A percentile compares a stretch with the other conserved stretches of the same genome.
Conservation (phyloP, 2,113 vertebrate genomes). For the Apodemus speciosus region DNA sequence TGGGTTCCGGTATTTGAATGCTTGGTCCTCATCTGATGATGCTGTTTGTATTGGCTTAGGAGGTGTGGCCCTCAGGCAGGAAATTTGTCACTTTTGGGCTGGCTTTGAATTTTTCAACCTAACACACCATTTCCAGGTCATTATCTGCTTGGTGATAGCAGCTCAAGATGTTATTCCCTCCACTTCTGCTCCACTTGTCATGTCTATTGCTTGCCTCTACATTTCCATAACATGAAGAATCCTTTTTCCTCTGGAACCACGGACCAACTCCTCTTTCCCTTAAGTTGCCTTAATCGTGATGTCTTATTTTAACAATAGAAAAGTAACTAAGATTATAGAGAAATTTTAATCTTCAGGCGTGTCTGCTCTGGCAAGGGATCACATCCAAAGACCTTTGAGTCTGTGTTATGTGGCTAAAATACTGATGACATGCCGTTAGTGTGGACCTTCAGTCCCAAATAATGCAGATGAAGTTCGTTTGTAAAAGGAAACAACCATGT, state of each 20-base stretch:
- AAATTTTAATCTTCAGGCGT: too few relatives aligned
- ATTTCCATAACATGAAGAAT: too few relatives aligned
- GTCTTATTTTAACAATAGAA: background rate
- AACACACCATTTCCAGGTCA: too few relatives aligned
- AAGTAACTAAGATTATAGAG: background rate
- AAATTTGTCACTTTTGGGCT: background rate
- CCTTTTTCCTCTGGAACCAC: background rate
- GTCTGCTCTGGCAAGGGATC: too few relatives aligned
- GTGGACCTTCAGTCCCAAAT: too few relatives aligned
- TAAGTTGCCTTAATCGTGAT: background rate
- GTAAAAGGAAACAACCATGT: too few relatives aligned
- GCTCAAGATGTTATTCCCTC: background rate
- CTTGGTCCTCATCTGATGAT: background rate
- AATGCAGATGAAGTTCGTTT: too few relatives aligned
- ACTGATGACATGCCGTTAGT: too few relatives aligned
- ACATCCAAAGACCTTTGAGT: too few relatives aligned
- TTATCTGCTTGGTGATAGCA: background rate
- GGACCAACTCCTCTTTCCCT: background rate
- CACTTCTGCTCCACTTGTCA: too few relatives aligned
- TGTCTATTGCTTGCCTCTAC: background rate
- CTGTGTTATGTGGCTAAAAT: too few relatives aligned
- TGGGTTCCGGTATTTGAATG: background rate
- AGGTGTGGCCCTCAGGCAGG: background rate
- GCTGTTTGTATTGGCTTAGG: background rate
- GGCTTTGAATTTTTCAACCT: background rate